phyloP scores from a whole-genome alignment of 2,113 vertebrate genomes.

The Gallinago jamesoni region DNA sequence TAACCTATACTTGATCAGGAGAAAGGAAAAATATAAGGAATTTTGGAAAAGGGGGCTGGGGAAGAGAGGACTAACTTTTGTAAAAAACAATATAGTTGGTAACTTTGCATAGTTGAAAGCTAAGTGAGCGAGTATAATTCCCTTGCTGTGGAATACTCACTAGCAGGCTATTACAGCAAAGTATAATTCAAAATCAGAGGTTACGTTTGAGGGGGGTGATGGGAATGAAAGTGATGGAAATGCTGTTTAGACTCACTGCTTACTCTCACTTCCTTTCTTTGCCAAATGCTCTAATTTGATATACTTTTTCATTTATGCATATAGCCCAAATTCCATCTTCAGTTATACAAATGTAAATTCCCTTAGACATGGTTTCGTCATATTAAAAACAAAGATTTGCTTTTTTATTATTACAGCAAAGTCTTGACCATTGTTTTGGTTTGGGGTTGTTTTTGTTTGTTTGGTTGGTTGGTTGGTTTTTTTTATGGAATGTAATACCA shows the following conservation, averaged over 20 bases:
- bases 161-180: background rate
- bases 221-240: background rate
- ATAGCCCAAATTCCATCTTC: background rate
- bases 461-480: background rate
- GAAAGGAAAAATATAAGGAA: background rate
- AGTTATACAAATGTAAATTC: background rate
- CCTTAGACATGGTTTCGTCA: background rate
- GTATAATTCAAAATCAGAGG: background rate
- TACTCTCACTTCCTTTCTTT: background rate
- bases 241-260: background rate
- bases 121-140: background rate
- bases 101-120: background rate
- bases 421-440: background rate
- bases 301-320: background rate
- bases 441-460: background rate
- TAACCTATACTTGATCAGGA: background rate
- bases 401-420: background rate
- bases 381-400: background rate
- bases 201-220: background rate
- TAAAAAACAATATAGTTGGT: background rate
- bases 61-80: background rate
- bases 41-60: background rate
- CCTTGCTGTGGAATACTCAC: background rate
- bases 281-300: background rate
- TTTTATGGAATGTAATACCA: background rate